Conservation (phyloP, 2,113 vertebrate genomes). For the Oncorhynchus nerka region DNA sequence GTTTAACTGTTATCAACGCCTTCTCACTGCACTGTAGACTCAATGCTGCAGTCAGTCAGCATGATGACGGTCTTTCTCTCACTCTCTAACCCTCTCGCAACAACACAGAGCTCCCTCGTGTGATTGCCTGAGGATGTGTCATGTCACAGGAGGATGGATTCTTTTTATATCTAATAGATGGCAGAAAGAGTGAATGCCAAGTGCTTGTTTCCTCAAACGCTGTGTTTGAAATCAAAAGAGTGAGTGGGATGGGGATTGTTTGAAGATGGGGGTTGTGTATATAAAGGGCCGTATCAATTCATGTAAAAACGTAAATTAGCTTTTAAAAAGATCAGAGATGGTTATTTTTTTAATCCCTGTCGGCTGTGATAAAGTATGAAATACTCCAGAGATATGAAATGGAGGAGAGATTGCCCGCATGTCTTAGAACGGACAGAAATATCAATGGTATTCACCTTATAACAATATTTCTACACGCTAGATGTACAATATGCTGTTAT, state of each 20-base stretch:
- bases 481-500: not conserved
- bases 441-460: too few relatives aligned
- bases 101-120: not conserved
- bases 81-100: not conserved
- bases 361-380: too few relatives aligned
- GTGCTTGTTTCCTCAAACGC: not conserved
- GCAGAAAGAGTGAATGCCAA: not conserved
- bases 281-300: not conserved
- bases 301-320: not conserved
- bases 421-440: not conserved
- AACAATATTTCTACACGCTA: not conserved
- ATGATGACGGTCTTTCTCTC: conserved; percentile 1
- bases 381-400: not conserved
- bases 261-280: not conserved
- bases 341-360: too few relatives aligned
- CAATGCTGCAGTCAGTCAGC: not conserved
- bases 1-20: conserved; percentile 38
- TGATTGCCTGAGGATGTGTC: conserved; percentile 17
- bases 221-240: not conserved
- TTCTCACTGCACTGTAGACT: conserved; percentile 5
- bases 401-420: not conserved
- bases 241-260: not conserved
- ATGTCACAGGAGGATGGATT: conserved; percentile 17
- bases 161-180: not conserved
- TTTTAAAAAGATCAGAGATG: not conserved